Evolutionary conservation across 2,797 vertebrate genomes (phyloP), one percentile per base, ranked within the genome.

Genomic region (Erethizon dorsatum): DNA sequence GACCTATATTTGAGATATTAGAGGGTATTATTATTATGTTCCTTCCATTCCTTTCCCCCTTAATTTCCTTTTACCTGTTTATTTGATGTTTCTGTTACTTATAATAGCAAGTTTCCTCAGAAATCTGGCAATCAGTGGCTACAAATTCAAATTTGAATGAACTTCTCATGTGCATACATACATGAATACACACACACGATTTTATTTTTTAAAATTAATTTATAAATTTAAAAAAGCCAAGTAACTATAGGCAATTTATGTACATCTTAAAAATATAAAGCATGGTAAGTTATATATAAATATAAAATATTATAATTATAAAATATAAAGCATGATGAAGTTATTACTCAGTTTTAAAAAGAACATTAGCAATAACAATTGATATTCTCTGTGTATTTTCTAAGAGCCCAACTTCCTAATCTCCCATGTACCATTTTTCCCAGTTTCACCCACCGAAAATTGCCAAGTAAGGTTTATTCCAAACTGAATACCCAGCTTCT

Each of bases 221-320:
- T 95, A 52, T 95, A 77, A 50, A 82, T n/a, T 63, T 37, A 24
- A 31, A 77, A 77, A 57, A 83, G 77, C 28, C 56, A 88, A 94
- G 31, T 83, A 79, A 71, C 82, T 61, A 26, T 78, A 61, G 37
- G 45, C 12, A 91, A 54, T n/a, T n/a, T 54, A 50, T 26, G 41
- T 85, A 54, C 26, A 15, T 50, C 47, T 91, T 90, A 54, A 61
- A 71, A 79, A 69, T 50, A 22, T n/a, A 26, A 86, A 57, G 20
- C 20, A n/a, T 69, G 11, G 54, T 31, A 88, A 91, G 26, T 41
- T 41, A 41, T 41, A 41, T 41, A 41, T 41, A 41, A 41, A 41
- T 41, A 41, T 41, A 41, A 41, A 41, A 41, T 41, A 41, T 41
- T 41, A 41, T 41, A 41, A 41, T 2, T 41, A 41, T 41, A 61